phyloP scores from a whole-genome alignment of 2,113 vertebrate genomes.

The Paracanthobrama guichenoti region DNA sequence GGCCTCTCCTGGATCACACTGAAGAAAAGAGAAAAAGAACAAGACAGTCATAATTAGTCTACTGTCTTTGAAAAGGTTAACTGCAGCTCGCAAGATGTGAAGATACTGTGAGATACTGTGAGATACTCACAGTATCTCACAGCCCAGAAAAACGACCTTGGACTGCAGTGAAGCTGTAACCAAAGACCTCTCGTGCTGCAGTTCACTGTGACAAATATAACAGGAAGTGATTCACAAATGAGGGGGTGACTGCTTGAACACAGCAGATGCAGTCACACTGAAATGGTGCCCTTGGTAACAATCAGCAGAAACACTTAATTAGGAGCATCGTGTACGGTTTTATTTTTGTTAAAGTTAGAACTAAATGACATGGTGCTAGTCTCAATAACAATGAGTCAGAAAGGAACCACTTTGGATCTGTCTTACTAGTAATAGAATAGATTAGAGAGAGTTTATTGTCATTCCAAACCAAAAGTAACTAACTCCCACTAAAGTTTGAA shows the following conservation, averaged over 20 bases:
- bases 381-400: background rate
- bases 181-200: background rate
- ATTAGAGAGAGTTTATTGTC: background rate
- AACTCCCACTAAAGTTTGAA: no score
- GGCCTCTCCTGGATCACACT: constrained; percentile 93
- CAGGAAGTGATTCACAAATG: constrained; percentile 30
- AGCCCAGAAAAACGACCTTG: background rate
- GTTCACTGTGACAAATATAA: constrained; percentile 21
- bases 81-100: background rate
- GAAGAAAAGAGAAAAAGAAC: constrained; percentile 43
- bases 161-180: background rate
- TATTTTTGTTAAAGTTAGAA: constrained; percentile 2
- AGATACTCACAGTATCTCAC: background rate
- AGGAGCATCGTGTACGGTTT: background rate
- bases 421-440: background rate
- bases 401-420: background rate
- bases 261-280: background rate
- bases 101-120: no score
- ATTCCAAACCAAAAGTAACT: background rate
- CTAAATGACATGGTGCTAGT: background rate
- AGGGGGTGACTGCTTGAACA: constrained; percentile 3
- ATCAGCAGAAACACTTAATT: constrained; percentile 30
- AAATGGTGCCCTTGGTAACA: constrained; percentile 4
- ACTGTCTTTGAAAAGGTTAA: background rate
- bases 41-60: constrained; percentile 10